A percentile compares a stretch with the other conserved stretches of the same genome.
Evolutionary conservation across 1,140 invertebrate genomes (phyloP).

Genomic region (Pachypeltis micranthus): DNA sequence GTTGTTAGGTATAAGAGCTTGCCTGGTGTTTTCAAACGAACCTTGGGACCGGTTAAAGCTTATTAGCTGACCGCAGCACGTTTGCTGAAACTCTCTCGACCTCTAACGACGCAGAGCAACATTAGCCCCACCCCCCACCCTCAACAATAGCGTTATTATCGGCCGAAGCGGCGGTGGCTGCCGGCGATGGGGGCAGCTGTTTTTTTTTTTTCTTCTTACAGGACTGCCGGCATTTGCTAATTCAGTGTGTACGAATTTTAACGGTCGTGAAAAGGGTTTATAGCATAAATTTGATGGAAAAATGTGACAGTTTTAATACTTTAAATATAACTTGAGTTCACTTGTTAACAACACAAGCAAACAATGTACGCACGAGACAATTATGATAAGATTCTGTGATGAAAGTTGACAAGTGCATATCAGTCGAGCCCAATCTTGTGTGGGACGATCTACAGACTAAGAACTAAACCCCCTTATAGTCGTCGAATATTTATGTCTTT

Average conservation of each 20-base stretch:
- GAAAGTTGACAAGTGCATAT: no score
- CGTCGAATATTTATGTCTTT: no score
- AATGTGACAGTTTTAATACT: neutral
- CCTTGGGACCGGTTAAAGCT: conserved; percentile 6
- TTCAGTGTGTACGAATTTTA: neutral
- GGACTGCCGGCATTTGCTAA: neutral
- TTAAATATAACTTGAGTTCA: neutral
- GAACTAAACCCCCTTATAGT: no score
- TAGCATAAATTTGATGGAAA: neutral
- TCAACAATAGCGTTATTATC: conserved; percentile 1
- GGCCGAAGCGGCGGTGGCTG: no score
- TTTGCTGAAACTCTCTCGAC: neutral
- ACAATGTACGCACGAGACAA: no score
- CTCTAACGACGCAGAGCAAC: neutral
- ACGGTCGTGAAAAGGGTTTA: neutral
- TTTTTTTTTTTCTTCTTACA: neutral
- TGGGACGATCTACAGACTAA: no score
- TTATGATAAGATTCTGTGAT: no score
- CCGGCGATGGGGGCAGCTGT: no score
- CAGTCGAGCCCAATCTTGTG: no score
- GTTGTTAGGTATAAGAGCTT: neutral
- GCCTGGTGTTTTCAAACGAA: conserved; percentile 3
- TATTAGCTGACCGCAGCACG: conserved; percentile 8
- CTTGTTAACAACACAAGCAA: neutral
- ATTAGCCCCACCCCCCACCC: no score